These are phyloP conservation scores for Drosophila prostipennis DNA, from an alignment of 2,888 invertebrate genomes.

Conservation along the genomic window DNA sequence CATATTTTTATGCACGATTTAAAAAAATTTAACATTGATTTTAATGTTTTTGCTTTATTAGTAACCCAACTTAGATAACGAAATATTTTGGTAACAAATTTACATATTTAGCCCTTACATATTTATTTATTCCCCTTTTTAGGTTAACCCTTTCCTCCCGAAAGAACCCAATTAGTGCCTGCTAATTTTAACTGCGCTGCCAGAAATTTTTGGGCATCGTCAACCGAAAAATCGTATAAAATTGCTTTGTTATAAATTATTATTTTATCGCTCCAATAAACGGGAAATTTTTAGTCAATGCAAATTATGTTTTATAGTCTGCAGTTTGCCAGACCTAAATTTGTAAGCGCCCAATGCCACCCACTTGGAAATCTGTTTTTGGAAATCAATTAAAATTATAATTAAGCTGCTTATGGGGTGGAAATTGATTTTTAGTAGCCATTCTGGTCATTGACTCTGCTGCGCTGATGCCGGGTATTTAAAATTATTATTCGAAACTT, in stretches of 20 bases:
- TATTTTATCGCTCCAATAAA: conserved; percentile 50
- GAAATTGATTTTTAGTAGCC: conserved; percentile 53
- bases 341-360: conserved; percentile 7
- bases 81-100: not conserved
- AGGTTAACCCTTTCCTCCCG: not conserved
- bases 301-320: conserved; percentile 46
- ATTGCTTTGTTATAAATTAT: conserved; percentile 27
- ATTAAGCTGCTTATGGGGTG: conserved; percentile 54
- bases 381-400: conserved; percentile 66
- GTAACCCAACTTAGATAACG: not conserved
- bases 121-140: not conserved
- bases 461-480: conserved; percentile 3
- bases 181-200: conserved; percentile 12
- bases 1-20: too few species aligned
- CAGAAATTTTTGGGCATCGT: not conserved
- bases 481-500: conserved; percentile 25
- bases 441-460: conserved; percentile 42
- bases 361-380: conserved; percentile 50
- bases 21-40: too few species aligned
- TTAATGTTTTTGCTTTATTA: not conserved
- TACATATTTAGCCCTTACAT: not conserved
- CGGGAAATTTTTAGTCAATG: conserved; percentile 13
- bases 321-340: conserved; percentile 43
- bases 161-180: conserved; percentile 15
- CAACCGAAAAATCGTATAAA: conserved; percentile 5